Evolutionary conservation across 2,888 invertebrate genomes (phyloP), one percentile per base, ranked within the genome.

Genomic region (Trachelus troglodyta): DNA sequence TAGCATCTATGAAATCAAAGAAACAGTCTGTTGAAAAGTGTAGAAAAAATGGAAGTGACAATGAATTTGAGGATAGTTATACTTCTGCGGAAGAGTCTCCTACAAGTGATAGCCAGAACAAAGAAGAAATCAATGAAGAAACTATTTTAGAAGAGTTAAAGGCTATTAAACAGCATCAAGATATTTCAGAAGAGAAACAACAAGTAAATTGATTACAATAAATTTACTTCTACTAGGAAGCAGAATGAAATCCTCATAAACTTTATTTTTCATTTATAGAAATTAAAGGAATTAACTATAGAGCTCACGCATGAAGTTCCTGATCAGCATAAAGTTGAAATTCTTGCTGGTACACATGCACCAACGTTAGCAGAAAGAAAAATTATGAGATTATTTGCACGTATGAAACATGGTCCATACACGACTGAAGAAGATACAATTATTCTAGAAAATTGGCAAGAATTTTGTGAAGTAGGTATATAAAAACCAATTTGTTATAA

Each of bases 381-480:
- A 34, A 12, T 78, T 74, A 87, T 91, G 75, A 73, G 85, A 77
- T 77, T 81, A 75, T 81, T 83, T 56, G 84, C 82, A 2, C 75
- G 81, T 11, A 77, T 90, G 3, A 86, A 83, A 79, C 84, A 77
- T 73, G 88, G 88, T 11, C 0, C 12, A 12, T 91, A 83, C 74
- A 79, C 83, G 30, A 23, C 77, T 1, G 37, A 11, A 1, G 91
- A 91, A 77, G 88, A 90, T 77, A 68, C 81, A 40, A 83, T 81
- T 69, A 87, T 91, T 35, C 80, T 23, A 11, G 76, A 78, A n/a
- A 91, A 91, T 75, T 91, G 90, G 91, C 78, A 82, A 73, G 71
- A n/a, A 33, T 91, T 91, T 84, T 90, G 90, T 71, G 34, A 87
- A 79, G 90, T 90, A 81, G 75, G 69, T 69, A 69, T 69, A 33